Evolutionary conservation across 1,140 invertebrate genomes (phyloP).

Genomic region (Bombus balteatus): DNA sequence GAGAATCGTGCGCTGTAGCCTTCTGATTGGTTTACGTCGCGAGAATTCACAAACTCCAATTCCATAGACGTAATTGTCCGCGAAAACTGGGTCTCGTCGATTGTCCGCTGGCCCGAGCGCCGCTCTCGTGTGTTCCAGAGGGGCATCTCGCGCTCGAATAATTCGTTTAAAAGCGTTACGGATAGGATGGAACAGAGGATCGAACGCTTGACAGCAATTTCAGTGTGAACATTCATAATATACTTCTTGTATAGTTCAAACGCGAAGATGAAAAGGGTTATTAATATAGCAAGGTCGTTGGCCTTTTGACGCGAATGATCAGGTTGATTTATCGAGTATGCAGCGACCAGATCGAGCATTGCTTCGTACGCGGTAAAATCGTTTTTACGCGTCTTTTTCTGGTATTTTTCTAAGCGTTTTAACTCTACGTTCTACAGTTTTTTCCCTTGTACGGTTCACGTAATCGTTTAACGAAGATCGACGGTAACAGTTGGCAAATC

Average conservation of each 20-base stretch:
- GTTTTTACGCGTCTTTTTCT: too few species aligned
- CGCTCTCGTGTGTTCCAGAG: background rate
- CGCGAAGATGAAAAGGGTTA: background rate
- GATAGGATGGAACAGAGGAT: background rate
- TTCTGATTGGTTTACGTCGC: background rate
- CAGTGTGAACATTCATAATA: background rate
- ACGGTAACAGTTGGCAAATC: background rate
- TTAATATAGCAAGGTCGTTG: background rate
- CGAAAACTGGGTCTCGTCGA: conserved; percentile 11
- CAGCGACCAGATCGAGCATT: too few species aligned
- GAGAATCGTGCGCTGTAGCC: background rate
- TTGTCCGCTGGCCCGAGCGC: background rate
- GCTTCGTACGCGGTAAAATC: too few species aligned
- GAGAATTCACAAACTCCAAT: background rate
- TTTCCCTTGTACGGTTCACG: background rate
- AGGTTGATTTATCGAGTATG: background rate
- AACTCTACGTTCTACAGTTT: background rate
- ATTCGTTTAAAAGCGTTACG: background rate
- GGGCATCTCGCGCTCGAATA: background rate
- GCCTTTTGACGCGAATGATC: background rate
- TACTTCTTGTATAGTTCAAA: background rate
- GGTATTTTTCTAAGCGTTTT: background rate
- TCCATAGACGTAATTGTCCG: conserved; percentile 2
- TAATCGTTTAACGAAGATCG: background rate
- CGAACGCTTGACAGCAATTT: background rate